Evolutionary conservation across 2,797 vertebrate genomes (phyloP).

Genomic region (Scomberomorus guttatus): DNA sequence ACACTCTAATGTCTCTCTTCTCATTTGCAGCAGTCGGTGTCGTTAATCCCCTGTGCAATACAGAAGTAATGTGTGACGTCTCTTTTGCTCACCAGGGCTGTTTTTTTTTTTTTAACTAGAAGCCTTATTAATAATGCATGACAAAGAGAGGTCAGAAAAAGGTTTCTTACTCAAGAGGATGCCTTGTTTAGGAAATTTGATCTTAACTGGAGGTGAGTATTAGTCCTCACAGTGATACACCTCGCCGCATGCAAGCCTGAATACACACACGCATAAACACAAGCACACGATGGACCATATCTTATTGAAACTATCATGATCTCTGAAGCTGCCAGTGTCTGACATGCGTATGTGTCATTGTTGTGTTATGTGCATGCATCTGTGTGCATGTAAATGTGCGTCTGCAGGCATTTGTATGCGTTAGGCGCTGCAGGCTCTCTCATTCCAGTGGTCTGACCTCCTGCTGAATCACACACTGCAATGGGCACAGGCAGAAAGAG

Average conservation of each 20-base stretch:
- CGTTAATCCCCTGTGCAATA: constrained; percentile 54
- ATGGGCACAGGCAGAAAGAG: constrained; percentile 10
- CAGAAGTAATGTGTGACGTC: constrained; percentile 36
- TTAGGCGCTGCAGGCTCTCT: constrained; percentile 41
- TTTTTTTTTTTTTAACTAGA: constrained; percentile 58
- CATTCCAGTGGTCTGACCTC: constrained; percentile 57
- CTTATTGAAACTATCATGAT: constrained; percentile 23
- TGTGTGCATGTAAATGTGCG: constrained; percentile 47
- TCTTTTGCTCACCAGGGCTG: constrained; percentile 33
- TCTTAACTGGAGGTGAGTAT: constrained; percentile 58
- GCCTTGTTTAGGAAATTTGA: constrained; percentile 64
- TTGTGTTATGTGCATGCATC: constrained; percentile 28
- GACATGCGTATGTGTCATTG: constrained; percentile 31
- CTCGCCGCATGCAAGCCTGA: constrained; percentile 26
- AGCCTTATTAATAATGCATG: constrained; percentile 76
- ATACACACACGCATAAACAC: neutral
- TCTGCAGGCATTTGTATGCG: constrained; percentile 52
- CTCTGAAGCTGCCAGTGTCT: constrained; percentile 31
- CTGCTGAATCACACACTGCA: constrained; percentile 60
- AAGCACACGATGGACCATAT: neutral
- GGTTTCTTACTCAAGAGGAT: constrained; percentile 53
- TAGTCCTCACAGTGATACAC: constrained; percentile 44
- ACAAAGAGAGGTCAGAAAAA: constrained; percentile 64
- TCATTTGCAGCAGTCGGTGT: constrained; percentile 19
- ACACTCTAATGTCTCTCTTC: neutral